These are phyloP conservation scores for Calliopum simillimum DNA, from an alignment of 2,888 invertebrate species.

Conservation along the genomic window DNA sequence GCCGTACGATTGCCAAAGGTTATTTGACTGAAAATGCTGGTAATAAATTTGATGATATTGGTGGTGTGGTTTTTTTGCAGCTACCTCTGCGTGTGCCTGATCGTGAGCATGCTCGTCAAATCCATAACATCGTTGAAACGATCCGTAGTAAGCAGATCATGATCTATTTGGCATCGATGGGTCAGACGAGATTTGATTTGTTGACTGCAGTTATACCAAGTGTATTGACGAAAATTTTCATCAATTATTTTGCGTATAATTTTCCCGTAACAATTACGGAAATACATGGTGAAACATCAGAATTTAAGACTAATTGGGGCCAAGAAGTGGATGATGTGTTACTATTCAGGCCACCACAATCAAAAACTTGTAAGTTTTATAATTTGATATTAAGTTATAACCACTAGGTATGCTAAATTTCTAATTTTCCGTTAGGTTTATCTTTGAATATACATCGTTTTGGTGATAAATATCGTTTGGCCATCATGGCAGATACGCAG, in stretches of 20 bases:
- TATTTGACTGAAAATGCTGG: conserved; percentile 62
- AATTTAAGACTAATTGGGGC: conserved; percentile 62
- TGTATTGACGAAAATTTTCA: conserved; percentile 62
- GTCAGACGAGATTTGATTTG: conserved; percentile 63
- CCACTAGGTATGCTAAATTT: not conserved
- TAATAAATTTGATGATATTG: conserved; percentile 59
- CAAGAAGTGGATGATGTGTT: conserved; percentile 63
- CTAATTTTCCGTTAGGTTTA: conserved; percentile 50
- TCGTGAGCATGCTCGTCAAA: conserved; percentile 52
- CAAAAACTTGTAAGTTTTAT: conserved; percentile 61
- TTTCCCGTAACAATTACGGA: conserved; percentile 66
- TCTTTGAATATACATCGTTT: conserved; percentile 66
- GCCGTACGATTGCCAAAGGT: conserved; percentile 62
- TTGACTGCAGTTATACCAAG: conserved; percentile 62
- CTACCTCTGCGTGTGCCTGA: conserved; percentile 59
- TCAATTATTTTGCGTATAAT: conserved; percentile 64
- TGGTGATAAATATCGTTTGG: conserved; percentile 62
- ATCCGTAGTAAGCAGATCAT: conserved; percentile 62
- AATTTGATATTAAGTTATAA: not conserved
- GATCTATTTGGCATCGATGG: conserved; percentile 63
- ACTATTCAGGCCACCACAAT: conserved; percentile 65
- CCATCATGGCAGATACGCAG: conserved; percentile 66
- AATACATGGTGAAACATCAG: conserved; percentile 59
- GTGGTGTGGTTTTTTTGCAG: conserved; percentile 64
- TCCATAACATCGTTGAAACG: conserved; percentile 60